A percentile compares a stretch with the other conserved stretches of the same genome.
Evolutionary conservation across 2,888 invertebrate genomes (phyloP).

Genomic region (Troides helena): DNA sequence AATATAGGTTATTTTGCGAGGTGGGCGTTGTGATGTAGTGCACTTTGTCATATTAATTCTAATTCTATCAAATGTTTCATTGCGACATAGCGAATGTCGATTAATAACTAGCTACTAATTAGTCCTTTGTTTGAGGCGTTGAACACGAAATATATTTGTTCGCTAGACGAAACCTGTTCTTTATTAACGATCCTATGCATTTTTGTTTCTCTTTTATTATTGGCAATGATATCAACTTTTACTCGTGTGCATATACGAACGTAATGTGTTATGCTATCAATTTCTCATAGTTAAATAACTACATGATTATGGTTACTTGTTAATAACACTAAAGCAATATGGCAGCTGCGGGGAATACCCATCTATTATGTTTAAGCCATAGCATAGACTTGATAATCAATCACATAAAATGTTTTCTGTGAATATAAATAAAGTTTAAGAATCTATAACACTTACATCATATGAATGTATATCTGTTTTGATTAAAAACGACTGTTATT

Average conservation of each 20-base stretch:
- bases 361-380: no score
- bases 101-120: constrained; percentile 19
- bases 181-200: constrained; percentile 1
- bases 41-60: neutral
- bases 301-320: no score
- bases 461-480: no score
- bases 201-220: constrained; percentile 3
- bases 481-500: no score
- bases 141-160: constrained; percentile 3
- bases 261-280: neutral
- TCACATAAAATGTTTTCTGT: no score
- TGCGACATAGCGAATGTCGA: neutral
- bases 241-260: neutral
- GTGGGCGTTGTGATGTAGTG: constrained; percentile 10
- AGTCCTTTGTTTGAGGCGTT: constrained; percentile 21
- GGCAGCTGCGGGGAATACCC: no score
- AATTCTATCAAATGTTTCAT: constrained; percentile 1
- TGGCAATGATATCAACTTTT: neutral
- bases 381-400: no score
- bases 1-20: constrained; percentile 8
- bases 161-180: constrained; percentile 26
- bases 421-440: no score
- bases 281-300: neutral
- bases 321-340: no score
- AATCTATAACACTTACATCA: no score